Percentiles rank a stretch among this genome's conserved stretches.
Evolutionary conservation across 2,888 invertebrate species (phyloP).

Genomic region (Hesperia comma): DNA sequence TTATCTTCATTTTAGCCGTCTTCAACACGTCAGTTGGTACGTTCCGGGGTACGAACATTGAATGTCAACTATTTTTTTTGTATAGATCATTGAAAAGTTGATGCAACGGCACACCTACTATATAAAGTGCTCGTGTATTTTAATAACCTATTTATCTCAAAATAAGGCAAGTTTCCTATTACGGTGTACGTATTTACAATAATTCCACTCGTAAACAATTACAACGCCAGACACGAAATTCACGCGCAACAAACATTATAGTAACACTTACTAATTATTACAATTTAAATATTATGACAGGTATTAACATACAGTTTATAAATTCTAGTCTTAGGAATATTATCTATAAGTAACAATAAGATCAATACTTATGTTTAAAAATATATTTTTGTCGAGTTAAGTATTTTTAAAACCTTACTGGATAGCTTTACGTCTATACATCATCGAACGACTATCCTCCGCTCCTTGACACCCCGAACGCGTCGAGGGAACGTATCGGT

Average conservation of each 20-base stretch:
- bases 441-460: slow-evolving; percentile 18
- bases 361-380: slow-evolving; percentile 37
- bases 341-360: slow-evolving; percentile 33
- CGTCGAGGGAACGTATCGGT: not conserved
- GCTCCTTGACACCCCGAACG: not conserved
- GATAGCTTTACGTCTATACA: slow-evolving; percentile 41
- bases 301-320: slow-evolving; percentile 41
- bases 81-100: slow-evolving; percentile 7
- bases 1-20: too few species aligned
- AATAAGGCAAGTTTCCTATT: slow-evolving; percentile 28
- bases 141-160: slow-evolving; percentile 22
- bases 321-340: slow-evolving; percentile 37
- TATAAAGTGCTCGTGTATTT: slow-evolving; percentile 18
- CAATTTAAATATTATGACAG: slow-evolving; percentile 43
- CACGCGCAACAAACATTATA: slow-evolving; percentile 33
- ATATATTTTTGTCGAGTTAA: slow-evolving; percentile 36
- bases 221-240: slow-evolving; percentile 33
- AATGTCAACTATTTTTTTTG: too few species aligned
- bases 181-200: slow-evolving; percentile 27
- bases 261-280: slow-evolving; percentile 32
- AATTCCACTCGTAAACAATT: slow-evolving; percentile 24
- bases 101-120: slow-evolving; percentile 13
- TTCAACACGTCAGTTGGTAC: too few species aligned
- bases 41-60: too few species aligned
- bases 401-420: slow-evolving; percentile 37